These are phyloP conservation scores for Patiria pectinifera DNA, from an alignment of 53 echinoderm and acorn worm genomes.

Conservation along the genomic window DNA sequence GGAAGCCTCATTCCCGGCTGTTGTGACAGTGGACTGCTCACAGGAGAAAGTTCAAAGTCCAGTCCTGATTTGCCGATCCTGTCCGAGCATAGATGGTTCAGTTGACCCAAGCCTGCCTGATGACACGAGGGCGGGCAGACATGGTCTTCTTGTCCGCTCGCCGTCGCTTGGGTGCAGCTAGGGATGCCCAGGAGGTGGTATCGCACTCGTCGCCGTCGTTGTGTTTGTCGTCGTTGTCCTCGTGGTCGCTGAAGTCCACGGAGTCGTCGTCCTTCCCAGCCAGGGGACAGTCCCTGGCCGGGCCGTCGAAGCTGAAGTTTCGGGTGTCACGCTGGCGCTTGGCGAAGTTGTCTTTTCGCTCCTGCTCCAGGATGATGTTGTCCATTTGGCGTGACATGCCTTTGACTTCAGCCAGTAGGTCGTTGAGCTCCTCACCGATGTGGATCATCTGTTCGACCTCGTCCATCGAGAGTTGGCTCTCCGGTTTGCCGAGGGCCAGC, in stretches of 20 bases:
- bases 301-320: constrained; percentile 3
- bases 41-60: not conserved
- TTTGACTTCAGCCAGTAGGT: constrained; percentile 15
- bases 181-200: constrained; percentile 27
- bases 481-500: not conserved
- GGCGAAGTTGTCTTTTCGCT: not conserved
- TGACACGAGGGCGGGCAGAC: not conserved
- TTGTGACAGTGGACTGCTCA: not conserved
- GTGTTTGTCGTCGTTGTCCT: not conserved
- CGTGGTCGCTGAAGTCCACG: constrained; percentile 36
- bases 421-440: not conserved
- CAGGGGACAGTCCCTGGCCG: constrained; percentile 10
- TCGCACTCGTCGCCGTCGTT: constrained; percentile 7
- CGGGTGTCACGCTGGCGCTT: not conserved
- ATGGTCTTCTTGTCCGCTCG: constrained; percentile 1
- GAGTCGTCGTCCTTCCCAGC: constrained; percentile 10
- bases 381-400: constrained; percentile 37
- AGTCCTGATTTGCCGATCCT: not conserved
- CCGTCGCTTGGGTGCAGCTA: not conserved
- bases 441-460: constrained; percentile 21
- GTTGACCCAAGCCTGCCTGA: not conserved
- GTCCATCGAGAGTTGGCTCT: constrained; percentile 19
- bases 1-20: not conserved
- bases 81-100: not conserved
- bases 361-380: not conserved